Evolutionary conservation across 2,888 invertebrate species (phyloP), one percentile per base, ranked within the genome.

Genomic region (Stenodera caucasica): DNA sequence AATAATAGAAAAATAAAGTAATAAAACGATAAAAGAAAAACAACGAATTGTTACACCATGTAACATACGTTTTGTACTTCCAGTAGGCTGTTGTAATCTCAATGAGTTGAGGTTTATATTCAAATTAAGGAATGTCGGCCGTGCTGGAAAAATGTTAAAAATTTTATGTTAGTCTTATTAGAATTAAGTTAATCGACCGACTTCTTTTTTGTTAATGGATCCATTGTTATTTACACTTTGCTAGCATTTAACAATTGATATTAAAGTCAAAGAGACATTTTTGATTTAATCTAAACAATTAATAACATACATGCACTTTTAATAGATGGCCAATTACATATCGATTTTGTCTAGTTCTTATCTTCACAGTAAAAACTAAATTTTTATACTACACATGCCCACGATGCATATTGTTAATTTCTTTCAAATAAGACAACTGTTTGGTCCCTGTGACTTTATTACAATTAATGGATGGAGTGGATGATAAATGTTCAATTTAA

Each of bases 121-220:
- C 86, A 97, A 91, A 89, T 96, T 96, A 85, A 97, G 91, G 89
- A 96, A 97, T 82, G 96, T 97, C 81, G 97, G 97, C 79, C 97
- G 93, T 83, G 96, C 96, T 97, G 96, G 11, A 45, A 45, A 86
- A 90, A 90, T 84, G 81, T 72, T 68, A 76, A 72, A 72, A 71
- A 61, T 67, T 55, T 21, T 40, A 40, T 45, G 45, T 45, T 45
- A 45, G 45, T 45, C 6, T 45, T 21, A 6, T 45, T 45, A 45
- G 6, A 2, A 45, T 66, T 49, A 40, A 37, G 30, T 33, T 40
- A 29, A 32, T 33, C 23, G 51, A 52, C 56, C 32, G 21, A 61
- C 53, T 53, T 56, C 66, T 63, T 57, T 61, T 37, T 64, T 64
- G 23, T 4, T 2, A 45, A 3, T 23, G 23, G 45, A 45, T 32